Percentiles rank a stretch among this genome's conserved stretches.
phyloP scores from a whole-genome alignment of 2,888 invertebrate genomes.

The Dione vanillae region DNA sequence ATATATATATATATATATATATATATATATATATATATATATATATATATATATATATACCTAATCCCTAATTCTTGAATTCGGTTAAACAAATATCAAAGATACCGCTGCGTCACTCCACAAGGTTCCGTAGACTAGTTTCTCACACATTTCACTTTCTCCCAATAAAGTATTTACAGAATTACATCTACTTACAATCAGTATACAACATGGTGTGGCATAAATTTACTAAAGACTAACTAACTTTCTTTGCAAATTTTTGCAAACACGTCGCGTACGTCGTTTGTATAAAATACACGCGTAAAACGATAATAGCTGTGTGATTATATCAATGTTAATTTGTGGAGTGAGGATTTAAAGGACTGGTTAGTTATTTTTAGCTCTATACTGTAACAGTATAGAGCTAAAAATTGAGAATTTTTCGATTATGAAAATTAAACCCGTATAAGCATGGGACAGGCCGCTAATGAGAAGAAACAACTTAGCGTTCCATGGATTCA shows the following conservation, averaged over 20 bases:
- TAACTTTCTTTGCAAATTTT: conserved; percentile 35
- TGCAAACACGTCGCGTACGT: conserved; percentile 18
- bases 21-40: too few species aligned
- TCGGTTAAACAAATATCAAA: not conserved
- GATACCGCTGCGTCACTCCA: not conserved
- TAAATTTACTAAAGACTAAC: not conserved
- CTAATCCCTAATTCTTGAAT: not conserved
- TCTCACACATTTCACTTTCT: conserved; percentile 13
- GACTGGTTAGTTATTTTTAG: not conserved
- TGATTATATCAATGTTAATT: conserved; percentile 2
- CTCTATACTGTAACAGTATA: too few species aligned
- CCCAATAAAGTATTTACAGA: conserved; percentile 14
- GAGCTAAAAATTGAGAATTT: too few species aligned
- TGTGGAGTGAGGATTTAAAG: not conserved
- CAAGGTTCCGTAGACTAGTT: conserved; percentile 4
- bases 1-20: too few species aligned
- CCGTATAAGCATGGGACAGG: too few species aligned
- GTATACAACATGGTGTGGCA: not conserved
- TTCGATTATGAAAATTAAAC: too few species aligned
- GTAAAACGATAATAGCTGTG: not conserved
- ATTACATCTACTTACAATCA: not conserved
- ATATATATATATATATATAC: too few species aligned
- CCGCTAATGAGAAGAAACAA: too few species aligned
- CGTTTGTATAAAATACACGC: conserved; percentile 22
- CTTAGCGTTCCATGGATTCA: too few species aligned